Evolutionary conservation across 2,888 invertebrate species (phyloP), one percentile per base, ranked within the genome.

Genomic region (Orchesella flavescens): DNA sequence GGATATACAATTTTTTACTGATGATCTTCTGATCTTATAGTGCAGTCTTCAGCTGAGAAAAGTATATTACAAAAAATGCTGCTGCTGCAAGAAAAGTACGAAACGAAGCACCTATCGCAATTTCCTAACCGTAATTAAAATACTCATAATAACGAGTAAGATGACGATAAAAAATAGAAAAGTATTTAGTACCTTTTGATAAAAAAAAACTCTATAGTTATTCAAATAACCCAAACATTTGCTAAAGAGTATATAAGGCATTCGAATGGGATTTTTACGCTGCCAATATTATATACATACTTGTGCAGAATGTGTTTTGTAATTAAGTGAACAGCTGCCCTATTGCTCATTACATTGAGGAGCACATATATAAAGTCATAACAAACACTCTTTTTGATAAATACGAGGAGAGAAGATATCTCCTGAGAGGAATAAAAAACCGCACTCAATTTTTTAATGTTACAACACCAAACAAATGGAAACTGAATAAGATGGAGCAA

Each of bases 401-500:
- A 63, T 9, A 34, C 5, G 43, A 63, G 23, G 65, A 23, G 15
- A 53, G 65, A 49, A 73, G 75, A 65, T 75, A 71, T 43, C 19
- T 17, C 23, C 46, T 46, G 49, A 49, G 49, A 21, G 24, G 75
- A 75, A 65, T 75, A 75, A 75, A 73, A 75, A 75, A 65, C 65
- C 75, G 23, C 75, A 75, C 34, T n/a, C 74, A 63, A 17, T 19
- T 61, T 34, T 63, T 73, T 17, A 15, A 17, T 17, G 44, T 44
- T 66, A 19, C 21, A 66, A 44, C n/a, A 66, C 19, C 76, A 53
- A 53, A 15, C 34, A 55, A 76, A 76, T 75, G 66, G 63, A 76
- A 57, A 66, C 63, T 65, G 75, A 68, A 76, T 76, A 65, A 57
- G 65, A 73, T 73, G 59, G 71, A 65, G 71, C 63, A 78, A 82